Base-by-base conservation (phyloP, 2,888 invertebrate species). In the Parnassius glacialis region DNA sequence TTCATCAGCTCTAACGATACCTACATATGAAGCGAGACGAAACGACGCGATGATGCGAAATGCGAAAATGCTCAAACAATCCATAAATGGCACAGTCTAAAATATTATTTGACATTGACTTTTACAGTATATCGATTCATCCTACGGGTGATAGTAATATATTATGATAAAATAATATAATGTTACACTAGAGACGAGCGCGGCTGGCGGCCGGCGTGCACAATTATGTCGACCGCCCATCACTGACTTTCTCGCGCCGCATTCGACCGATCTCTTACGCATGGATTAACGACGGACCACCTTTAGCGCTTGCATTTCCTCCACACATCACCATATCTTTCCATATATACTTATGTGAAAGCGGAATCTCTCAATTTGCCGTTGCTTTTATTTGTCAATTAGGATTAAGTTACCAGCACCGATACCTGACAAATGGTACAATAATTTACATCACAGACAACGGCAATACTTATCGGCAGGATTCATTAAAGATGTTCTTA, bases 201-300 rank as follows among this genome's bases (percentile, higher is more conserved):
- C 62, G 60, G 64, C 69, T 67, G 64, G 57, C 66, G 57, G 68
- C 64, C 48, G 68, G 64, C 48, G 65, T 85, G 86, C 77, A 75
- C 86, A 87, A 88, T 87, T 84, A 87, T 87, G 85, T 81, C 85
- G 84, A 71, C 75, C 80, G 87, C 80, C 87, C 73, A 82, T 87
- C 87, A 84, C 78, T 70, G 74, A 83, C 88, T 88, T 88, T 88
- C 87, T 82, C 79, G 70, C 69, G 70, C 70, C 72, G 68, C 70
- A 70, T 68, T 70, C 65, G 64, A 64, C 57, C 64, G 71, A 71
- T 76, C 73, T 75, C 71, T 79, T 81, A 82, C 80, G 83, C 79
- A 72, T 76, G 75, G 70, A 59, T 63, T 51, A 59, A 64, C 72
- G 68, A 61, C 54, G 66, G 67, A 68, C 69, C 69, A 66, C 69